Evolutionary conservation across 2,797 vertebrate species (phyloP).

Genomic region (Parambassis ranga): DNA sequence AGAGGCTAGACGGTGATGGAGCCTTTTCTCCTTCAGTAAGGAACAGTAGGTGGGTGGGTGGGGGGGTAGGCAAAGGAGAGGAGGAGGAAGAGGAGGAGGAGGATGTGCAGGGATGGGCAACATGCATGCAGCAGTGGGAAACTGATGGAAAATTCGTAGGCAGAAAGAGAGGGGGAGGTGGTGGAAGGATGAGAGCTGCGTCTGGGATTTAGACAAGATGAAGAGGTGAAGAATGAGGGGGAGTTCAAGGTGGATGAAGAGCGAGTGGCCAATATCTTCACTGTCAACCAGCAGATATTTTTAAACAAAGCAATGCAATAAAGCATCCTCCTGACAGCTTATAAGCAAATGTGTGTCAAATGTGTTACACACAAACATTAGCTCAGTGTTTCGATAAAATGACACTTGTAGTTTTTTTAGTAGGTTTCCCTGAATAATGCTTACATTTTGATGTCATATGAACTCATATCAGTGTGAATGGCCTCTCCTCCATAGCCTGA

Average conservation of each 20-base stretch:
- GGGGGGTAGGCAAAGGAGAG: slow-evolving; percentile 12
- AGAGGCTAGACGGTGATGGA: slow-evolving; percentile 58
- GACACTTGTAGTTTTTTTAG: no score
- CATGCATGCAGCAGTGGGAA: slow-evolving; percentile 42
- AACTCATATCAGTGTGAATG: no score
- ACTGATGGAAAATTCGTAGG: slow-evolving; percentile 29
- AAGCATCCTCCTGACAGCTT: neutral
- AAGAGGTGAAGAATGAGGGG: slow-evolving; percentile 21
- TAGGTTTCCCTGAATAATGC: no score
- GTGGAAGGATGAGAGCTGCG: slow-evolving; percentile 35
- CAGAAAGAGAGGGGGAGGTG: slow-evolving; percentile 15
- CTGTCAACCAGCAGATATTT: neutral
- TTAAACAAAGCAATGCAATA: neutral
- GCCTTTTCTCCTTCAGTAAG: slow-evolving; percentile 42
- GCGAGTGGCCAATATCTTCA: neutral
- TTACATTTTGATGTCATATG: no score
- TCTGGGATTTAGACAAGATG: slow-evolving; percentile 35
- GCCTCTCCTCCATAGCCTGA: no score
- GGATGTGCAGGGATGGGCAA: slow-evolving; percentile 7
- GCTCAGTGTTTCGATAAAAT: no score
- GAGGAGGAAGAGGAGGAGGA: neutral
- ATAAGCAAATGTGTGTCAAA: neutral
- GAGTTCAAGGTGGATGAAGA: slow-evolving; percentile 45
- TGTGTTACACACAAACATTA: neutral
- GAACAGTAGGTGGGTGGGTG: slow-evolving; percentile 16